Conservation (phyloP, 30 jellyfish, hydroid and myxozoan species). For the Aurelia sp. region DNA sequence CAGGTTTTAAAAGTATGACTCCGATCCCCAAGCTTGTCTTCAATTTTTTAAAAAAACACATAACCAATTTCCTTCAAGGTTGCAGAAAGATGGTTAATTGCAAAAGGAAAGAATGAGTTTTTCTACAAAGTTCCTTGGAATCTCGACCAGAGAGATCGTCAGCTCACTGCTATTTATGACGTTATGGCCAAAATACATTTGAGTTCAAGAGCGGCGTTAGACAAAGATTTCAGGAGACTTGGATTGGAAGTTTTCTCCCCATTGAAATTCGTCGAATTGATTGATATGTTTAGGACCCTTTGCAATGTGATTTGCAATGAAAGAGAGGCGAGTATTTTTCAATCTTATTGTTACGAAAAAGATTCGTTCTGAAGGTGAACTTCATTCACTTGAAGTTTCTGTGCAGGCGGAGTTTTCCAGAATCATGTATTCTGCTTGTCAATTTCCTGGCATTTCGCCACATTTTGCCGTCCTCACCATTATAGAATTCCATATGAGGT, state of each 20-base stretch:
- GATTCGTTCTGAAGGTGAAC: too few species aligned
- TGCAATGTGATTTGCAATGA: conserved; percentile 52
- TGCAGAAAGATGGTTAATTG: conserved; percentile 58
- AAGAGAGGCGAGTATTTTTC: conserved; percentile 13
- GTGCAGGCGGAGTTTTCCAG: too few species aligned
- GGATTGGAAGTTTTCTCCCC: conserved; percentile 67
- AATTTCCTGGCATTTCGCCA: too few species aligned
- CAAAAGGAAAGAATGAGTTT: conserved; percentile 60
- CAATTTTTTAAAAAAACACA: too few species aligned
- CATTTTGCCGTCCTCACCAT: too few species aligned
- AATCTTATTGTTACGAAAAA: too few species aligned
- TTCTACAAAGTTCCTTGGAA: conserved; percentile 45
- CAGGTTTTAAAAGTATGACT: too few species aligned
- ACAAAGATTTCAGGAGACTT: conserved; percentile 22
- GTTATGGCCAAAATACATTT: conserved; percentile 55
- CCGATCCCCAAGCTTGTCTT: too few species aligned
- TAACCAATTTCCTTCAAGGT: conserved; percentile 3
- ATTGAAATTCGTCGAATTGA: conserved; percentile 65
- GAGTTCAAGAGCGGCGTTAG: conserved; percentile 34
- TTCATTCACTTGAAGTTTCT: too few species aligned
- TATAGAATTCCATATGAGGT: too few species aligned
- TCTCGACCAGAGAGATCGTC: conserved; percentile 25
- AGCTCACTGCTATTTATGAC: conserved; percentile 24
- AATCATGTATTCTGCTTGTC: too few species aligned
- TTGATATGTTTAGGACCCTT: conserved; percentile 50